These are phyloP conservation scores for Chiloscyllium plagiosum DNA, from an alignment of 2,113 vertebrate species.

Conservation along the genomic window DNA sequence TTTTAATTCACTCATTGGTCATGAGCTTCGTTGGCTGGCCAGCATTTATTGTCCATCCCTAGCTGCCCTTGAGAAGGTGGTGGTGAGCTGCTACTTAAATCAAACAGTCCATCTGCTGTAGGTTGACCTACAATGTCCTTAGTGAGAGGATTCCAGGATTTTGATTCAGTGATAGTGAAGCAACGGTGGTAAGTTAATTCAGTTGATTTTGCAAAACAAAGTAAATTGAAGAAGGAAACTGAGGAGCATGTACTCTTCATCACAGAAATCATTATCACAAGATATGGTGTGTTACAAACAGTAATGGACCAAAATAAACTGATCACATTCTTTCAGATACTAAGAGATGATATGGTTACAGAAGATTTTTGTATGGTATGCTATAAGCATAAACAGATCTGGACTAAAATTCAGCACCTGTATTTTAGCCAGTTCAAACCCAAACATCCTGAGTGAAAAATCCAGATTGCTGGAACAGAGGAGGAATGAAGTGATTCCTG, in stretches of 20 bases:
- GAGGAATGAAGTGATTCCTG: not conserved
- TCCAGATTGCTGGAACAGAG: not conserved
- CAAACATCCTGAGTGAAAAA: not conserved
- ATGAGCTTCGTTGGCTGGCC: no score
- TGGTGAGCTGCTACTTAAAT: no score
- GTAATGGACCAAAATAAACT: not conserved
- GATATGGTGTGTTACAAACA: not conserved
- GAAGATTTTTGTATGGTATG: not conserved
- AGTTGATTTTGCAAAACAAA: not conserved
- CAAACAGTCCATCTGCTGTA: no score
- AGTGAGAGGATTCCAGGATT: no score
- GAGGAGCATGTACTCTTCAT: not conserved
- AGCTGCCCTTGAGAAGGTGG: no score
- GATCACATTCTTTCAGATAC: not conserved
- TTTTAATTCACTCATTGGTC: no score
- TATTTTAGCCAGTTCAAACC: not conserved
- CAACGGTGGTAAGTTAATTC: not conserved
- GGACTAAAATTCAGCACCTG: not conserved
- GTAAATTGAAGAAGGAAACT: not conserved
- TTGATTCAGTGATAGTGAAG: no score
- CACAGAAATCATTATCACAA: not conserved
- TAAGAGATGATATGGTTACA: not conserved
- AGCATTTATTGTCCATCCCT: no score
- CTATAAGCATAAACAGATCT: not conserved
- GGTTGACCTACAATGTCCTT: no score